Evolutionary conservation across 2,888 invertebrate species (phyloP).

Genomic region (Carpatolechia fugitivella): DNA sequence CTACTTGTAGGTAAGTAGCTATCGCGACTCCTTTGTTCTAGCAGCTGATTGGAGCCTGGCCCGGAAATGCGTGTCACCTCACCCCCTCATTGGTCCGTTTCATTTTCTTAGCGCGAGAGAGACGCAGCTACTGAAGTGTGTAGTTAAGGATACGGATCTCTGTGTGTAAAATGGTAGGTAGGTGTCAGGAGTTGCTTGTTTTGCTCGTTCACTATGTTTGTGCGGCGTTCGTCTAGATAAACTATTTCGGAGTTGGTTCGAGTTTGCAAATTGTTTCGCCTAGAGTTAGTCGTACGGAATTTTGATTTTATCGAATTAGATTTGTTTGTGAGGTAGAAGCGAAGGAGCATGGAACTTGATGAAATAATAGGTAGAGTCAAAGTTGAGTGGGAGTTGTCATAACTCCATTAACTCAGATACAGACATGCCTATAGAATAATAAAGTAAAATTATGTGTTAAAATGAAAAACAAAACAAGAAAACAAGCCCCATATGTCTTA

Average conservation of each 20-base stretch:
- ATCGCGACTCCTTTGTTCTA: slow-evolving; percentile 79
- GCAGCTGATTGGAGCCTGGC: slow-evolving; percentile 80
- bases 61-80: slow-evolving; percentile 80
- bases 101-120: slow-evolving; percentile 78
- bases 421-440: too few relatives aligned
- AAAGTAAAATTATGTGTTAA: too few relatives aligned
- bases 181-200: slow-evolving; percentile 63
- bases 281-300: slow-evolving; percentile 47
- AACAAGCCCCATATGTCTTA: too few relatives aligned
- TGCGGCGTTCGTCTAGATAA: slow-evolving; percentile 59
- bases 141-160: slow-evolving; percentile 72
- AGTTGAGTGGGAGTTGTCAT: neutral
- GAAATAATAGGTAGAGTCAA: too few relatives aligned
- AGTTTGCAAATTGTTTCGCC: slow-evolving; percentile 65
- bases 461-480: too few relatives aligned
- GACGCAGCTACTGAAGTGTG: slow-evolving; percentile 73
- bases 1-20: slow-evolving; percentile 77
- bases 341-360: neutral
- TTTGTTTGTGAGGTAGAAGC: slow-evolving; percentile 29
- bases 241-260: slow-evolving; percentile 62
- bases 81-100: slow-evolving; percentile 79
- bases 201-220: slow-evolving; percentile 60
- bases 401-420: too few relatives aligned
- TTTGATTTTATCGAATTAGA: slow-evolving; percentile 56
- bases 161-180: slow-evolving; percentile 69